Conservation (phyloP, 2,888 invertebrate genomes). For the Heteromurus nitidus region DNA sequence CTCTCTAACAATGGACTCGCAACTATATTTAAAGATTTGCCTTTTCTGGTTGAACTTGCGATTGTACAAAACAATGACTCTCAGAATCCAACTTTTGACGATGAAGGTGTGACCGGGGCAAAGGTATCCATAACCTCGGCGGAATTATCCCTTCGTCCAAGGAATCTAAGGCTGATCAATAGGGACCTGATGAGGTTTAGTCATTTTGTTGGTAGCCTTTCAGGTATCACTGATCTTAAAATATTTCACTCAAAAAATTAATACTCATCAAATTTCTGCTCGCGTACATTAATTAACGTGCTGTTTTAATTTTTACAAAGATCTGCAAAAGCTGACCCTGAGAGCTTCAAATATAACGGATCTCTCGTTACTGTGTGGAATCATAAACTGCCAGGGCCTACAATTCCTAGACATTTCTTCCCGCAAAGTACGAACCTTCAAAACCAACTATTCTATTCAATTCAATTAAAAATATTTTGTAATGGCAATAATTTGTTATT, state of each 20-base stretch:
- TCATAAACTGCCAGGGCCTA: slow-evolving; percentile 44
- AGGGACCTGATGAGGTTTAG: slow-evolving; percentile 43
- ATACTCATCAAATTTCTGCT: too few relatives aligned
- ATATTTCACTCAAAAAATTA: too few relatives aligned
- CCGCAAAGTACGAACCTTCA: slow-evolving; percentile 28
- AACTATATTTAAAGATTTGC: slow-evolving; percentile 51
- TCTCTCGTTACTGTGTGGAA: slow-evolving; percentile 46
- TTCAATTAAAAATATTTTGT: not conserved
- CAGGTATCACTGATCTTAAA: slow-evolving; percentile 9
- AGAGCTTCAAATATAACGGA: slow-evolving; percentile 41
- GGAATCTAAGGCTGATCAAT: slow-evolving; percentile 41
- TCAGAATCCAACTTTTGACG: slow-evolving; percentile 32
- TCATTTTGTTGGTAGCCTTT: slow-evolving; percentile 50
- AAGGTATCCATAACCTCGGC: slow-evolving; percentile 33
- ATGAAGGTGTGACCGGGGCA: slow-evolving; percentile 48
- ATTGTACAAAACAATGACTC: slow-evolving; percentile 42
- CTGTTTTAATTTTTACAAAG: slow-evolving; percentile 30
- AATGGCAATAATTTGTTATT: not conserved
- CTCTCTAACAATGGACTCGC: slow-evolving; percentile 40
- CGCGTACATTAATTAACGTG: not conserved
- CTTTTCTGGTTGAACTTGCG: slow-evolving; percentile 36
- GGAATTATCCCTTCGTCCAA: slow-evolving; percentile 23
- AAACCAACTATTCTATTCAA: not conserved
- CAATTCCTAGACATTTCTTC: slow-evolving; percentile 41
- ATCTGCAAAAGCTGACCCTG: slow-evolving; percentile 34